Evolutionary conservation across 2,113 vertebrate species (phyloP).

Genomic region (Eptesicus fuscus): DNA sequence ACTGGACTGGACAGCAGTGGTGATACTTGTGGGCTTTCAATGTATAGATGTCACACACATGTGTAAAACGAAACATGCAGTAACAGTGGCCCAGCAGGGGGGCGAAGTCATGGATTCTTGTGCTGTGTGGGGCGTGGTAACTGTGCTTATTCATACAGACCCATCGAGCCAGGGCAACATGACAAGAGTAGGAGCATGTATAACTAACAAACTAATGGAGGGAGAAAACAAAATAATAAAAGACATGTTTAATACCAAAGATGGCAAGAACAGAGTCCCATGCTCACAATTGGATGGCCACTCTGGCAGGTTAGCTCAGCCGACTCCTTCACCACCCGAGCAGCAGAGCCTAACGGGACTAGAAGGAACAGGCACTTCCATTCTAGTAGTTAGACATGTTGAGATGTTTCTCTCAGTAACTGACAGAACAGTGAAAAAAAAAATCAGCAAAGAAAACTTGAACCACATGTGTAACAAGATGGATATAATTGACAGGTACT

Average conservation of each 20-base stretch:
- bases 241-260: neutral
- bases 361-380: neutral
- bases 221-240: neutral
- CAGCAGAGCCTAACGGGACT: neutral
- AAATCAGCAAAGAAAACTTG: neutral
- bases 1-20: neutral
- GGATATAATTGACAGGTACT: neutral
- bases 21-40: too few species aligned
- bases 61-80: neutral
- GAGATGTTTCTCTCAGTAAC: rapidly evolving
- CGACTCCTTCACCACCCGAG: rapidly evolving
- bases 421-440: rapidly evolving
- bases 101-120: neutral
- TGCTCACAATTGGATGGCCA: rapidly evolving
- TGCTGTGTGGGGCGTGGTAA: neutral
- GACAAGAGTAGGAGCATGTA: neutral
- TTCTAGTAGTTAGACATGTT: neutral
- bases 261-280: rapidly evolving
- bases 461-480: neutral
- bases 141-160: neutral
- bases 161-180: neutral
- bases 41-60: too few species aligned
- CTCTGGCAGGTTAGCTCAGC: rapidly evolving
- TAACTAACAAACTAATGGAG: neutral
- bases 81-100: neutral